These are phyloP conservation scores for Pocillopora verrucosa DNA, from an alignment of 64 coral and sea anemone genomes.

Conservation along the genomic window DNA sequence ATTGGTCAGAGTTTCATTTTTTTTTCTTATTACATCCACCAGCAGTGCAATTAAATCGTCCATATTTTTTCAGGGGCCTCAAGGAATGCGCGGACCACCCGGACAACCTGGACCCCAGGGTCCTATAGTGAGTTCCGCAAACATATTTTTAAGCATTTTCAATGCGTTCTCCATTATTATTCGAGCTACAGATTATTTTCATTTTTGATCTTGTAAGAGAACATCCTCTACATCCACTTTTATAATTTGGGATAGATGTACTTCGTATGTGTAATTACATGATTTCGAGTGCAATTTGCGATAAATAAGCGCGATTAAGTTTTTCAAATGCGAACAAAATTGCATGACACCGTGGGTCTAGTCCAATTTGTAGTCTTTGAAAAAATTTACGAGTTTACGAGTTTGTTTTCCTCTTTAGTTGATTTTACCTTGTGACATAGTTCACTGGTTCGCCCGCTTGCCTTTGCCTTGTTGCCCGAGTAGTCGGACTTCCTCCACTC, in stretches of 20 bases:
- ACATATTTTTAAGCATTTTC: background rate
- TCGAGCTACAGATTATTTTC: too few species aligned
- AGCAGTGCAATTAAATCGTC: background rate
- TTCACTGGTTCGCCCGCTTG: background rate
- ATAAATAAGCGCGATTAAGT: too few species aligned
- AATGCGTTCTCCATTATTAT: background rate
- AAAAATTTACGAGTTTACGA: too few species aligned
- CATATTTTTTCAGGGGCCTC: slow-evolving; percentile 33
- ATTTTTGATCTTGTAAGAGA: too few species aligned
- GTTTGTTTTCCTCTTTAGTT: too few species aligned
- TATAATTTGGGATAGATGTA: too few species aligned
- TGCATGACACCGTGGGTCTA: too few species aligned
- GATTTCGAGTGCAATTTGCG: too few species aligned
- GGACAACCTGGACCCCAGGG: slow-evolving; percentile 67
- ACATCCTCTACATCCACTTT: too few species aligned
- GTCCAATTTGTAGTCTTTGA: too few species aligned
- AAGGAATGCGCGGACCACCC: slow-evolving; percentile 55
- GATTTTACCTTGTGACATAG: background rate
- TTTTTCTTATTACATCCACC: background rate
- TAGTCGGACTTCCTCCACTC: background rate
- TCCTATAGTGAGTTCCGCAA: slow-evolving; percentile 21
- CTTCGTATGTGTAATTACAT: too few species aligned
- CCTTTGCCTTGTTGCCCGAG: background rate
- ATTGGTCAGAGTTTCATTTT: background rate
- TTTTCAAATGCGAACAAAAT: too few species aligned